These are phyloP conservation scores for Ichneumon xanthorius DNA, from an alignment of 2,888 invertebrate species.

Conservation along the genomic window DNA sequence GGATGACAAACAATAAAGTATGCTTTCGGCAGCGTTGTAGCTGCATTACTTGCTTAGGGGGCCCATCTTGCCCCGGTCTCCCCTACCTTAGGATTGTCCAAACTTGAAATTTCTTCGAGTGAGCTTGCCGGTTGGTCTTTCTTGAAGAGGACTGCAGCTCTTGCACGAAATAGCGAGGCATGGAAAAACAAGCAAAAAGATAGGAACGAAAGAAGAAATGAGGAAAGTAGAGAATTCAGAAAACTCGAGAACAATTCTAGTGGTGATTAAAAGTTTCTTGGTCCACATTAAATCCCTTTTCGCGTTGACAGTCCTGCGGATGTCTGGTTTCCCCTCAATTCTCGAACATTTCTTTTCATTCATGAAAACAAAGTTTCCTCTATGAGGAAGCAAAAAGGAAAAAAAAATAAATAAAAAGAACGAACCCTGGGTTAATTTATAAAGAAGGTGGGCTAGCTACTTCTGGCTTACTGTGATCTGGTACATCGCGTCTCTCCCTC, in stretches of 20 bases:
- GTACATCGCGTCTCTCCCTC: constrained; percentile 11
- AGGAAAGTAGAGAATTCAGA: not conserved
- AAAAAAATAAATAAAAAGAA: no score
- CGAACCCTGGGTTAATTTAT: not conserved
- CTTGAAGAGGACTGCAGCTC: not conserved
- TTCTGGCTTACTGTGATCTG: not conserved
- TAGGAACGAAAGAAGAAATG: not conserved
- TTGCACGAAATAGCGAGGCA: constrained; percentile 1
- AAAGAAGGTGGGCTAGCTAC: constrained; percentile 6
- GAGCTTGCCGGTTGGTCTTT: constrained; percentile 12
- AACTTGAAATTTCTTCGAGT: constrained; percentile 37
- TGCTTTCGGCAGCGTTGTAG: no score
- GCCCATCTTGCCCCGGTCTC: no score
- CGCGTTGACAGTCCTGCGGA: not conserved
- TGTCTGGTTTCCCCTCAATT: not conserved
- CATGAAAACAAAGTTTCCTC: no score
- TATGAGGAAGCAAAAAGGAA: no score
- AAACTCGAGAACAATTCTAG: constrained; percentile 28
- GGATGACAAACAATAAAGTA: no score
- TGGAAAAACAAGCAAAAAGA: not conserved
- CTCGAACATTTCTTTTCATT: no score
- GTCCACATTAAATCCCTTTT: not conserved
- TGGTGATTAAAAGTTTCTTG: constrained; percentile 38
- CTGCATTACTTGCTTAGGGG: no score
- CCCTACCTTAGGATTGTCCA: constrained; percentile 12